These are phyloP conservation scores for Trichacis sp. DNA, from an alignment of 2,888 invertebrate genomes.

Conservation along the genomic window DNA sequence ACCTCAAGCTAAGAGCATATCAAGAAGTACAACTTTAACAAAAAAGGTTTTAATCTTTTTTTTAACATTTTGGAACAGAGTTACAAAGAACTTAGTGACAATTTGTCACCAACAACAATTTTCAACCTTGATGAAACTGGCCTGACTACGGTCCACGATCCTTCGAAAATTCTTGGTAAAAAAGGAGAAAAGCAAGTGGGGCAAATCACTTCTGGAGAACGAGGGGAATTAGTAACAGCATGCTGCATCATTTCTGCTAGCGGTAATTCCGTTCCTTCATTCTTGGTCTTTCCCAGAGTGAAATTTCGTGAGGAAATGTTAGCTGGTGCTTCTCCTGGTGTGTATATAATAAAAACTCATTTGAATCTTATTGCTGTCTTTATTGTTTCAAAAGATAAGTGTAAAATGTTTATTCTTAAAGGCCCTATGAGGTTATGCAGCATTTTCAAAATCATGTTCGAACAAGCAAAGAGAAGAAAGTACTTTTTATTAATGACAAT, in stretches of 20 bases:
- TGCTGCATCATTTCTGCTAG: slow-evolving; percentile 56
- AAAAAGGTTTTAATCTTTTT: slow-evolving; percentile 43
- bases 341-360: too few species aligned
- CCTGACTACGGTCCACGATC: slow-evolving; percentile 63
- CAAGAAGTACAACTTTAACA: slow-evolving; percentile 48
- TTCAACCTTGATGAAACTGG: slow-evolving; percentile 66
- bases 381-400: too few species aligned
- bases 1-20: slow-evolving; percentile 50
- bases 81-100: slow-evolving; percentile 33
- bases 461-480: slow-evolving; percentile 46
- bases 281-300: slow-evolving; percentile 60
- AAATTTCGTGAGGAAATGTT: slow-evolving; percentile 53
- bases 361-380: too few species aligned
- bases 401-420: too few species aligned
- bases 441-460: slow-evolving; percentile 54
- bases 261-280: slow-evolving; percentile 61
- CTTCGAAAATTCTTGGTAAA: slow-evolving; percentile 57
- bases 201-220: slow-evolving; percentile 61
- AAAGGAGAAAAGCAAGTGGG: slow-evolving; percentile 65
- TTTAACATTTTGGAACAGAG: slow-evolving; percentile 45
- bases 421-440: slow-evolving; percentile 47
- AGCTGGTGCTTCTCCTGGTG: slow-evolving; percentile 57
- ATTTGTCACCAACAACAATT: slow-evolving; percentile 48
- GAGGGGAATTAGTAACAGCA: slow-evolving; percentile 59
- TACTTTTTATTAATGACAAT: slow-evolving; percentile 56